Percentiles rank a stretch among this genome's conserved stretches.
These are phyloP conservation scores for Perca flavescens DNA, from an alignment of 2,113 vertebrate genomes.

Conservation along the genomic window DNA sequence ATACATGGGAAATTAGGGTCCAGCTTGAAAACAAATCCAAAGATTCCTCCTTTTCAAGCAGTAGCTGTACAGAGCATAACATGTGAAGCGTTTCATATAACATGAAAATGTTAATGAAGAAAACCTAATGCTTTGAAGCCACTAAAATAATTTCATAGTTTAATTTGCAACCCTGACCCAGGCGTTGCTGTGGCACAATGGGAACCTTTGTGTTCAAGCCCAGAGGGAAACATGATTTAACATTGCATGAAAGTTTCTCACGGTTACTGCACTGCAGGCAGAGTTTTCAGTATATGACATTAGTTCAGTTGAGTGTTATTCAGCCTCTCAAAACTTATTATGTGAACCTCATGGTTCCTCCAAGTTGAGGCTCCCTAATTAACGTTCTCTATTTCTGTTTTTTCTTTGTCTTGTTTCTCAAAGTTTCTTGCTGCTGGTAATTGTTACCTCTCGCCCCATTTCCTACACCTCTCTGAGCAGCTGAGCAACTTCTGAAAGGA, in stretches of 20 bases:
- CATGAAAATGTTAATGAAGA: slow-evolving; percentile 13
- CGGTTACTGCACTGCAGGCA: slow-evolving; percentile 48
- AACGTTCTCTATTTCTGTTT: slow-evolving; percentile 29
- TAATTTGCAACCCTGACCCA: slow-evolving; percentile 47
- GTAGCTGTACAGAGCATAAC: slow-evolving; percentile 10
- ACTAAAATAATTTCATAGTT: slow-evolving; percentile 41
- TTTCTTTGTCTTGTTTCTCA: slow-evolving; percentile 35
- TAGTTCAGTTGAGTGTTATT: slow-evolving; percentile 48
- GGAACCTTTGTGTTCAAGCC: slow-evolving; percentile 40
- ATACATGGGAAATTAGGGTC: no score
- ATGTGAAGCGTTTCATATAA: slow-evolving; percentile 6
- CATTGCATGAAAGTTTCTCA: slow-evolving; percentile 49
- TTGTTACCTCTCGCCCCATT: slow-evolving; percentile 33
- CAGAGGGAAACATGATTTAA: slow-evolving; percentile 63
- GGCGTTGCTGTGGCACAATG: slow-evolving; percentile 21
- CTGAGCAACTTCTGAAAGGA: slow-evolving; percentile 41
- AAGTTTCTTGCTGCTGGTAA: slow-evolving; percentile 38
- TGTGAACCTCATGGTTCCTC: slow-evolving; percentile 33
- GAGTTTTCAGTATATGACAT: slow-evolving; percentile 45
- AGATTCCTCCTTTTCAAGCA: neutral
- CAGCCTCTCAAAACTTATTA: slow-evolving; percentile 36
- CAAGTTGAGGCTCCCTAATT: slow-evolving; percentile 50
- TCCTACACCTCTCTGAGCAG: slow-evolving; percentile 31
- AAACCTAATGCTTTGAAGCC: slow-evolving; percentile 36
- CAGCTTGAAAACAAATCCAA: no score